Percentiles rank a stretch among this genome's conserved stretches.
Evolutionary conservation across 2,888 invertebrate genomes (phyloP).

Genomic region (Ochlodes sylvanus): DNA sequence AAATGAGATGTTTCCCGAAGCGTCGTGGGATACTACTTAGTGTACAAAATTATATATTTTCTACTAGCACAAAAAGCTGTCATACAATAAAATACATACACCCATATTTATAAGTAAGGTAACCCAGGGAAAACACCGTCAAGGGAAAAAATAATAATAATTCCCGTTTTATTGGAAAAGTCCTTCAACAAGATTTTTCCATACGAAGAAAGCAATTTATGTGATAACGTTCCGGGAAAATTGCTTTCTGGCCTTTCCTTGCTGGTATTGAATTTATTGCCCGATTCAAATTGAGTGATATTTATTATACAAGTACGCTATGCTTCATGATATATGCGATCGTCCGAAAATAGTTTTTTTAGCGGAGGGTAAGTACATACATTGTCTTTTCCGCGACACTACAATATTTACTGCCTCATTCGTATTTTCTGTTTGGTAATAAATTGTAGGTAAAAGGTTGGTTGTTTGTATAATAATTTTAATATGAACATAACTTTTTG

Average conservation of each 20-base stretch:
- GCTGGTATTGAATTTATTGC: slow-evolving; percentile 76
- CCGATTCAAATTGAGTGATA: slow-evolving; percentile 71
- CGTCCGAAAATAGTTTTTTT: slow-evolving; percentile 34
- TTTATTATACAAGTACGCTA: slow-evolving; percentile 64
- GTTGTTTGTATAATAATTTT: no score
- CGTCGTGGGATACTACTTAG: no score
- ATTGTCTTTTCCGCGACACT: background rate
- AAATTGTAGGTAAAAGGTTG: no score
- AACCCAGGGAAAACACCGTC: slow-evolving; percentile 8
- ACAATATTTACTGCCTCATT: background rate
- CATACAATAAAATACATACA: background rate
- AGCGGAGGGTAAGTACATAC: background rate
- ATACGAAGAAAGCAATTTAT: slow-evolving; percentile 80
- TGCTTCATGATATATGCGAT: slow-evolving; percentile 33
- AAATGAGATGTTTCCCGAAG: no score
- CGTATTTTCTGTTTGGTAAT: slow-evolving; percentile 6
- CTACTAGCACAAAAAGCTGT: background rate
- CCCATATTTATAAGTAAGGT: background rate
- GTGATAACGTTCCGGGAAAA: slow-evolving; percentile 76
- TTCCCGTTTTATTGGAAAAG: slow-evolving; percentile 67
- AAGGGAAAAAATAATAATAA: slow-evolving; percentile 56
- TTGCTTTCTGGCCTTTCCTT: slow-evolving; percentile 77
- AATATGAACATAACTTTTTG: no score
- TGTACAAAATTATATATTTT: background rate
- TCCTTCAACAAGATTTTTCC: slow-evolving; percentile 77